phyloP scores from a whole-genome alignment of 2,888 invertebrate species.

The Caenorhabditis virilis region DNA sequence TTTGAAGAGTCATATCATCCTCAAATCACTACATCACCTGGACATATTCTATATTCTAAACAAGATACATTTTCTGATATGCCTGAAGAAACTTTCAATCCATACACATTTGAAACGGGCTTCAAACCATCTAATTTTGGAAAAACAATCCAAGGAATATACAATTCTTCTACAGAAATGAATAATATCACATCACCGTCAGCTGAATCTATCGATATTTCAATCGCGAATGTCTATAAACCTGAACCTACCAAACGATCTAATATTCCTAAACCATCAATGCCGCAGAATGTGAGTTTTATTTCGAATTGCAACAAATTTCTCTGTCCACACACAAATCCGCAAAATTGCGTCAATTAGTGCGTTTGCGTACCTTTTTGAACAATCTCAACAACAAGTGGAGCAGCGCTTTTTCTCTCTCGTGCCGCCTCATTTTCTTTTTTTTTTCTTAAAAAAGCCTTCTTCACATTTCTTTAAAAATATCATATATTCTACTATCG shows the following conservation, averaged over 20 bases:
- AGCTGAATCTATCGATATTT: no score
- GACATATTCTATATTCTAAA: conserved; percentile 15
- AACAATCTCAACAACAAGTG: no score
- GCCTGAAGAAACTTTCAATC: conserved; percentile 6
- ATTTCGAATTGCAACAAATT: no score
- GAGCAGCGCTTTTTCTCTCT: conserved; percentile 11
- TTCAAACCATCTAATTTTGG: conserved; percentile 33
- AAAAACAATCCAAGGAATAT: conserved; percentile 37
- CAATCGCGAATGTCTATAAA: no score
- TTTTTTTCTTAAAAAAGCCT: no score
- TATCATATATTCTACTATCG: neutral
- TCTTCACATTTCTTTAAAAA: no score
- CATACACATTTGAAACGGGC: conserved; percentile 21
- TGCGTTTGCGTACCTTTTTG: conserved; percentile 31
- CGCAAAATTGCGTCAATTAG: conserved; percentile 13
- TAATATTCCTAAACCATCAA: no score
- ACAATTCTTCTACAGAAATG: conserved; percentile 20
- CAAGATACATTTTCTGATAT: neutral
- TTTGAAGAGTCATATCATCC: conserved; percentile 22
- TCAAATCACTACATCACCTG: conserved; percentile 22
- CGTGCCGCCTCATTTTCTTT: neutral
- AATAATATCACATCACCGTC: conserved; percentile 4
- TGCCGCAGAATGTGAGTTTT: no score
- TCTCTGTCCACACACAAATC: no score
- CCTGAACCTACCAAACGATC: no score